Evolutionary conservation across 2,797 vertebrate genomes (phyloP).

Genomic region (Pteropus rufus): DNA sequence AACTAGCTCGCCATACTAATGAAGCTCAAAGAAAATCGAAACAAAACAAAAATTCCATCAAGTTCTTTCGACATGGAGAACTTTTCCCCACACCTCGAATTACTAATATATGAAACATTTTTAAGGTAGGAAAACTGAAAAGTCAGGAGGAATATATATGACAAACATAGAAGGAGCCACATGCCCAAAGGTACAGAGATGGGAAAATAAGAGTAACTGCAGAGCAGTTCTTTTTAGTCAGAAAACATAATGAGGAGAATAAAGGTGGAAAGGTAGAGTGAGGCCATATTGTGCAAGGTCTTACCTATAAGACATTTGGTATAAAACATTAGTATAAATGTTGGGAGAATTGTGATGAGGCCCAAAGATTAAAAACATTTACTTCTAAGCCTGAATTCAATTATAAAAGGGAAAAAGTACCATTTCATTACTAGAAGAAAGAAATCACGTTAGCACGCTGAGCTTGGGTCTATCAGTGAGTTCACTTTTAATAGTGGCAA

Average conservation of each 20-base stretch:
- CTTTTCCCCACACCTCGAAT: neutral
- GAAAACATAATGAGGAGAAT: neutral
- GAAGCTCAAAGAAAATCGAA: slow-evolving; percentile 25
- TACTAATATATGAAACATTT: neutral
- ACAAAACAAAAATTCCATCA: neutral
- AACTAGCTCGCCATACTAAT: neutral
- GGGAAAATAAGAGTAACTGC: neutral
- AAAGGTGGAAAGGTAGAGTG: neutral
- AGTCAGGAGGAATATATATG: neutral
- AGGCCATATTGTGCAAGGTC: neutral
- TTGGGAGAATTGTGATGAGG: slow-evolving; percentile 20
- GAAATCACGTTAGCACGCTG: neutral
- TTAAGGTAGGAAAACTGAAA: slow-evolving; percentile 30
- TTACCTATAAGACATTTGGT: neutral
- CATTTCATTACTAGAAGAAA: neutral
- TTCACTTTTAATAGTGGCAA: slow-evolving; percentile 41
- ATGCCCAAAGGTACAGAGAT: neutral
- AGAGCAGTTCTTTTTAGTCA: neutral
- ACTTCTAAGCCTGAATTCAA: slow-evolving; percentile 36
- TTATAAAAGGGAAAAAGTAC: neutral
- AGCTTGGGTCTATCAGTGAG: neutral
- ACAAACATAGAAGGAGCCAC: neutral
- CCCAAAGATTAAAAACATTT: slow-evolving; percentile 37
- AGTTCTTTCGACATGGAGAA: neutral
- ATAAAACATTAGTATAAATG: slow-evolving; percentile 31